Percentiles rank a stretch among this genome's conserved stretches.
Conservation (phyloP, 2,113 vertebrate species). For the Archilochus colubris region DNA sequence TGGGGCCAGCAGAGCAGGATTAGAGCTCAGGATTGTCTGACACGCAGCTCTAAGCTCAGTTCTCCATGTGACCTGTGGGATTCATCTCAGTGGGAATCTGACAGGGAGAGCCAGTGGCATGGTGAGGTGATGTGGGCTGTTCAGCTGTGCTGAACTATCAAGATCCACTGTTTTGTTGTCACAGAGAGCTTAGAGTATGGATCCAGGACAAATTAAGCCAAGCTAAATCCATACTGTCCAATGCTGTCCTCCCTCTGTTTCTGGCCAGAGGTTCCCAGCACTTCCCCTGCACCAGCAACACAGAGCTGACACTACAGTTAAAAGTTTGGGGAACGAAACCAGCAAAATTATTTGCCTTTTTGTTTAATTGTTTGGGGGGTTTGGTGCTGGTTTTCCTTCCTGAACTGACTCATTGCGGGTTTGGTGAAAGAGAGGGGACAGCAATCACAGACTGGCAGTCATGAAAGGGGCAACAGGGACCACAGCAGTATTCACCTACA, state of each 20-base stretch:
- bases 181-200: neutral
- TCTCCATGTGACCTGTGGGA: neutral
- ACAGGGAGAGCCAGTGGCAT: neutral
- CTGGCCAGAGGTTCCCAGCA: neutral
- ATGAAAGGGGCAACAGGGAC: neutral
- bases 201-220: neutral
- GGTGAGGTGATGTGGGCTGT: neutral
- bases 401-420: neutral
- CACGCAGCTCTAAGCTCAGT: constrained; percentile 31
- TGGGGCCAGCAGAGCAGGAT: neutral
- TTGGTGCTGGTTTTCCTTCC: neutral
- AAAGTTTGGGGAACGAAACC: neutral
- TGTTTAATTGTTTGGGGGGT: neutral
- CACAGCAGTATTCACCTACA: neutral
- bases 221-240: neutral
- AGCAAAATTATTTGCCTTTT: neutral
- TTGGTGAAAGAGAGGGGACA: neutral
- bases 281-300: neutral
- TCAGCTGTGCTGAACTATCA: constrained; percentile 35
- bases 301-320: neutral
- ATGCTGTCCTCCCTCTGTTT: neutral
- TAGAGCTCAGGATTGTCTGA: neutral
- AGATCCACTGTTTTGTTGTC: neutral
- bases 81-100: neutral
- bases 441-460: neutral